These are phyloP conservation scores for Tuta absoluta DNA, from an alignment of 2,888 invertebrate species.

Conservation along the genomic window DNA sequence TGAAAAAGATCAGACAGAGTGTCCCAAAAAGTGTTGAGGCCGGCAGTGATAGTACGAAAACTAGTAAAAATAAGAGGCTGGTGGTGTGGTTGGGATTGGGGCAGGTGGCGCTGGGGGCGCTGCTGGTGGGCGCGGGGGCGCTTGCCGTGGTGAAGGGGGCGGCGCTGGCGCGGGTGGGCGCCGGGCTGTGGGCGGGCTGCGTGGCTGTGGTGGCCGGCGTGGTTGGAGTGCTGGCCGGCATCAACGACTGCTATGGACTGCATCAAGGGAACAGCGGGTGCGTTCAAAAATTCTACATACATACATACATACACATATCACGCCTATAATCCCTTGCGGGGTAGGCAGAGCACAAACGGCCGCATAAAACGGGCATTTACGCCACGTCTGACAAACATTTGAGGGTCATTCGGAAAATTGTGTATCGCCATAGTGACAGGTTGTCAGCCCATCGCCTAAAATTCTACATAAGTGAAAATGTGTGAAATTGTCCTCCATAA, in stretches of 20 bases:
- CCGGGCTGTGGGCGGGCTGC: constrained; percentile 85
- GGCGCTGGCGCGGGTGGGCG: constrained; percentile 80
- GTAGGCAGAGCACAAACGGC: too few relatives aligned
- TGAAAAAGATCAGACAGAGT: constrained; percentile 55
- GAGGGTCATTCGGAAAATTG: too few relatives aligned
- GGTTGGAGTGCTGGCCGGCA: constrained; percentile 83
- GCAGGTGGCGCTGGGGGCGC: constrained; percentile 83
- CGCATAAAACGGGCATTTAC: too few relatives aligned
- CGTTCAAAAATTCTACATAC: constrained; percentile 41
- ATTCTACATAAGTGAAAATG: too few relatives aligned
- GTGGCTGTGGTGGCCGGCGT: constrained; percentile 83
- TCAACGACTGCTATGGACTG: constrained; percentile 79
- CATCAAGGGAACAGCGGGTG: constrained; percentile 59
- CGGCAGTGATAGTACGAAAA: constrained; percentile 51
- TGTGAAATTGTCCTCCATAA: too few relatives aligned
- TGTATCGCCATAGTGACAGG: too few relatives aligned
- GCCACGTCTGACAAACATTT: too few relatives aligned
- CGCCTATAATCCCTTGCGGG: too few relatives aligned
- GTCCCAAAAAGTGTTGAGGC: constrained; percentile 71
- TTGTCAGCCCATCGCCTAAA: too few relatives aligned
- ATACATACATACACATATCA: too few relatives aligned
- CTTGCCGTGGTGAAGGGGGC: constrained; percentile 84
- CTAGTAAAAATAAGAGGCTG: constrained; percentile 48
- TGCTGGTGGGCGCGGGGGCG: constrained; percentile 84
- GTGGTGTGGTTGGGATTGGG: constrained; percentile 80